A percentile compares a stretch with the other conserved stretches of the same genome.
phyloP scores from a whole-genome alignment of 2,113 vertebrate genomes.

The Melozone crissalis region DNA sequence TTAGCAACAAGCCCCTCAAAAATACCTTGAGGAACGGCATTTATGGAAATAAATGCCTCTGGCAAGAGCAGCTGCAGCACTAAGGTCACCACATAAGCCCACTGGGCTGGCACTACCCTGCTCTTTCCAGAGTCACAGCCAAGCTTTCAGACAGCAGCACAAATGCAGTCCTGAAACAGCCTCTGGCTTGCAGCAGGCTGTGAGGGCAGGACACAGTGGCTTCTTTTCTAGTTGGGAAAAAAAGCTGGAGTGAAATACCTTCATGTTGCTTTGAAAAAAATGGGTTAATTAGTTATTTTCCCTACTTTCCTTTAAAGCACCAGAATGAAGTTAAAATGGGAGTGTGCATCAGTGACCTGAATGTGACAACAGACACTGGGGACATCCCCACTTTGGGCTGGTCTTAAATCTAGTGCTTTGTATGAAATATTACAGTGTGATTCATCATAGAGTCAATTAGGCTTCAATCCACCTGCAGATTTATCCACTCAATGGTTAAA shows the following conservation, averaged over 20 bases:
- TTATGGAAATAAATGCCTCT: not conserved
- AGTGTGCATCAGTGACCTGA: not conserved
- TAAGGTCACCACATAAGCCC: not conserved
- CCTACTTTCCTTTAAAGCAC: not conserved
- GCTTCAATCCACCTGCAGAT: conserved; percentile 30
- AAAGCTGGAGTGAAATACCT: not conserved
- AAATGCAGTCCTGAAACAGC: not conserved
- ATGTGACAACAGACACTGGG: not conserved
- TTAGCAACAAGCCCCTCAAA: conserved; percentile 3
- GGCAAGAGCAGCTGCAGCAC: not conserved
- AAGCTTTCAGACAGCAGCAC: not conserved
- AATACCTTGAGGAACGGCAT: not conserved
- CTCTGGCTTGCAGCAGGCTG: not conserved
- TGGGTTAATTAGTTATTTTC: not conserved
- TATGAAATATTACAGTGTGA: conserved; percentile 8
- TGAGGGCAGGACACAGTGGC: not conserved
- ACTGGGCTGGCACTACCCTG: not conserved
- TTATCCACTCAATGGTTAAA: conserved; percentile 11
- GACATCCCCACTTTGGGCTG: not conserved
- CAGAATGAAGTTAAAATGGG: not conserved
- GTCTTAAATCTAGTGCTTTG: not conserved
- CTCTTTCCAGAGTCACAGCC: not conserved
- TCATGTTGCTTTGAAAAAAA: not conserved
- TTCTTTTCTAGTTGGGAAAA: not conserved
- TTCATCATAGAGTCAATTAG: conserved; percentile 29